These are phyloP conservation scores for Tokudaia muenninki DNA, from an alignment of 2,797 vertebrate genomes.

Conservation along the genomic window DNA sequence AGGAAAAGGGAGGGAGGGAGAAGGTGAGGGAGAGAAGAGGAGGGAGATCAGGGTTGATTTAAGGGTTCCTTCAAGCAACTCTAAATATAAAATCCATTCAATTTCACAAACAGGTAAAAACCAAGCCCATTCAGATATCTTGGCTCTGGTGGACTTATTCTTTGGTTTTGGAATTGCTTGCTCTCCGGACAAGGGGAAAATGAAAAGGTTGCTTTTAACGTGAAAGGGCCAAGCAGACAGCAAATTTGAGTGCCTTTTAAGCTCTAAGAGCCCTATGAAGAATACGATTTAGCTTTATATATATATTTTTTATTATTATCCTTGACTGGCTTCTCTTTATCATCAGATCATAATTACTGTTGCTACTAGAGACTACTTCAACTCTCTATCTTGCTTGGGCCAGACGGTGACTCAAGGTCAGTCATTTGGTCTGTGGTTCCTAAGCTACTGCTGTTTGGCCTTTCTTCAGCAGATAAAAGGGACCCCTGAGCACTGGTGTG, in stretches of 20 bases:
- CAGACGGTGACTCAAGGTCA: constrained; percentile 78
- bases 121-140: not conserved
- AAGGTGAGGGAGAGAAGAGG: no score
- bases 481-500: constrained; percentile 66
- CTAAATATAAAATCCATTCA: constrained; percentile 37
- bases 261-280: constrained; percentile 60
- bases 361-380: constrained; percentile 70
- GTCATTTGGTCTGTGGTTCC: constrained; percentile 71
- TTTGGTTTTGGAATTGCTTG: constrained; percentile 79
- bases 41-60: not conserved
- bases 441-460: constrained; percentile 69
- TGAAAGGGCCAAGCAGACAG: constrained; percentile 65
- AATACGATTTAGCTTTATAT: constrained; percentile 56
- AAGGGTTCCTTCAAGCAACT: not conserved
- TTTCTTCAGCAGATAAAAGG: constrained; percentile 82
- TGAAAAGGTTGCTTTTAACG: constrained; percentile 57
- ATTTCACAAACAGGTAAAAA: constrained; percentile 45
- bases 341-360: constrained; percentile 67
- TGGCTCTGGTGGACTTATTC: constrained; percentile 67
- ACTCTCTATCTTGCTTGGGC: constrained; percentile 33
- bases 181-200: constrained; percentile 63
- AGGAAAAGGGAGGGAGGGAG: fast-evolving
- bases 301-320: constrained; percentile 47
- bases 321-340: constrained; percentile 59
- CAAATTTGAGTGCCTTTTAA: constrained; percentile 60